These are phyloP conservation scores for Mactromeris polynyma DNA, from an alignment of 2,888 invertebrate genomes.

Conservation along the genomic window DNA sequence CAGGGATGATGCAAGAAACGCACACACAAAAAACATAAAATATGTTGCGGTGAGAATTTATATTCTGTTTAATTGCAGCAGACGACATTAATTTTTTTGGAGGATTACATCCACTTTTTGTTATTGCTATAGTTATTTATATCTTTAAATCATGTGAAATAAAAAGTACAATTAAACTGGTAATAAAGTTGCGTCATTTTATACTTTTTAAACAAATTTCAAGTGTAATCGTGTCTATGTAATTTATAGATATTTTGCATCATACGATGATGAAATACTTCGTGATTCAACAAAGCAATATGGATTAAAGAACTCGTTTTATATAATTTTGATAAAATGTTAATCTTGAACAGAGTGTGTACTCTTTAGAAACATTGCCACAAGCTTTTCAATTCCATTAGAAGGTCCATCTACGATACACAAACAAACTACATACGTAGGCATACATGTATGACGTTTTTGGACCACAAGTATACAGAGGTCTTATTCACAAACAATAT, in stretches of 20 bases:
- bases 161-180: background rate
- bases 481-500: too few species aligned
- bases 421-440: too few species aligned
- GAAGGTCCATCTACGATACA: too few species aligned
- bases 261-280: background rate
- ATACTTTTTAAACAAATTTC: background rate
- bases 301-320: background rate
- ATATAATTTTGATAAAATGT: background rate
- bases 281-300: background rate
- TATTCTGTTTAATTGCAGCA: background rate
- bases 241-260: background rate
- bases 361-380: too few species aligned
- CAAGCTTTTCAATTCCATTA: too few species aligned
- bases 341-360: too few species aligned
- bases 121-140: background rate
- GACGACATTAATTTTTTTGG: background rate
- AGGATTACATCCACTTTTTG: background rate
- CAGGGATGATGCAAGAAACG: background rate
- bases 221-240: background rate
- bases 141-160: constrained; percentile 1
- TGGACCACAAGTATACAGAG: too few species aligned
- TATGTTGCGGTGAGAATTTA: background rate
- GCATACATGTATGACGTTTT: too few species aligned
- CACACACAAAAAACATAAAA: background rate
- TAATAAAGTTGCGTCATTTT: constrained; percentile 1